Conservation (phyloP, 2,113 vertebrate species). For the Pao palembangensis region DNA sequence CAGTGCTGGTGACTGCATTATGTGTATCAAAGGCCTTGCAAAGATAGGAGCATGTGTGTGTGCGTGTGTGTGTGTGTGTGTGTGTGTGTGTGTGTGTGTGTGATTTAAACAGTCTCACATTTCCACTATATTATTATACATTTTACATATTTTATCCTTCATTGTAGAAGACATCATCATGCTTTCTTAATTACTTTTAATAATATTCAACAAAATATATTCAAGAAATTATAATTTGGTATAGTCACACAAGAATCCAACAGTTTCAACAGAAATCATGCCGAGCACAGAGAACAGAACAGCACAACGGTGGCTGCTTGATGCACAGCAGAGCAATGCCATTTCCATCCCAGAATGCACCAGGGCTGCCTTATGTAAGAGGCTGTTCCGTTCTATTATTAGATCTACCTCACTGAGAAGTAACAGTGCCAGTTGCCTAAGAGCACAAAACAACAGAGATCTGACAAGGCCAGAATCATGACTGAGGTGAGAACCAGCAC, state of each 20-base stretch:
- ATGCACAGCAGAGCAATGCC: slow-evolving; percentile 47
- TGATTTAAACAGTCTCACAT: no score
- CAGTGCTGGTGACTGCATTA: no score
- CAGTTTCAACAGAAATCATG: not conserved
- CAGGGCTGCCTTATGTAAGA: slow-evolving; percentile 73
- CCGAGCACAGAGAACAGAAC: slow-evolving; percentile 25
- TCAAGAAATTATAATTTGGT: not conserved
- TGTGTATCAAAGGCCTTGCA: no score
- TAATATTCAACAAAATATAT: no score
- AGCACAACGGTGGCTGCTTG: slow-evolving; percentile 33
- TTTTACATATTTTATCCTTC: slow-evolving; percentile 34
- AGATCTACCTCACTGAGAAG: slow-evolving; percentile 71
- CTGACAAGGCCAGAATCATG: slow-evolving; percentile 60
- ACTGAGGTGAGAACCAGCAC: slow-evolving; percentile 50
- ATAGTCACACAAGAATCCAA: not conserved
- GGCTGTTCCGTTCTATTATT: slow-evolving; percentile 76
- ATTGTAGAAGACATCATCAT: slow-evolving; percentile 25
- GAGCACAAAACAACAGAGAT: slow-evolving; percentile 63
- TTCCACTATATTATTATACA: no score
- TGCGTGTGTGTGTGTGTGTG: no score
- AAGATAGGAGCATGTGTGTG: no score
- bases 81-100: no score
- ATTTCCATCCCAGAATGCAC: slow-evolving; percentile 70
- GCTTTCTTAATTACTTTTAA: no score
- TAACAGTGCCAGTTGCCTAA: slow-evolving; percentile 55